Base-by-base conservation (phyloP, 2,113 vertebrate species). In the Tretioscincus oriximinensis region DNA sequence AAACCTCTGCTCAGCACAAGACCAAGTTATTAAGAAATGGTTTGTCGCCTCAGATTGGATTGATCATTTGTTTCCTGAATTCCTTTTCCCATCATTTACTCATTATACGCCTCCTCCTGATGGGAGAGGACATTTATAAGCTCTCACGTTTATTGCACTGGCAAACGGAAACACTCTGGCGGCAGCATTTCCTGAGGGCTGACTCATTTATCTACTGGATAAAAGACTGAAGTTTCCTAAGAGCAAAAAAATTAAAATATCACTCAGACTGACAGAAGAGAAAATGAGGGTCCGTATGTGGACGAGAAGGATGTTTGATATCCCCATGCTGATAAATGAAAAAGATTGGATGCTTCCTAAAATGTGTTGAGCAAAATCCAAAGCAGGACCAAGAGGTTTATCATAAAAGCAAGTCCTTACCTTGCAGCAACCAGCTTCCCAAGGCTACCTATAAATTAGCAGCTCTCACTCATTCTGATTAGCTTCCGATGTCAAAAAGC, bases 81-180 rank as follows among this genome's bases (percentile, higher is more conserved):
- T 90, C 85, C 83, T 93, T 91, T 90, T 90, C 91, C 93, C 94
- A 95, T 95, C 95, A 95, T 95, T 94, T 96, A 90, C 93, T 95
- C 94, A 94, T 95, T 94, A 94, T 83, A 90, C 69, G 76, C 93
- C 93, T 92, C 87, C 93, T 93, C 92, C 84, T 91, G 93, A 95
- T 92, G 81, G 54, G 90, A 94, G 83, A 26, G 89, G 93, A 93
- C 92, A 90, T 95, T 95, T 93, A 96, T 94, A 95, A 92, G 93
- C 90, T 90, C 64, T 92, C 84, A 88, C 91, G 86, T 94, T 94
- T 92, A 90, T 92, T 92, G 90, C 81, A 88, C 69, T 87, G 90
- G 92, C 90, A 92, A 94, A 94, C 2, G 87, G 91, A 92, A 91
- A 88, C 89, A 58, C 85, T 93, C 81, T 70, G 73, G 73, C 35